phyloP scores from a whole-genome alignment of 2,888 invertebrate genomes.

The Dendrolimus pini region DNA sequence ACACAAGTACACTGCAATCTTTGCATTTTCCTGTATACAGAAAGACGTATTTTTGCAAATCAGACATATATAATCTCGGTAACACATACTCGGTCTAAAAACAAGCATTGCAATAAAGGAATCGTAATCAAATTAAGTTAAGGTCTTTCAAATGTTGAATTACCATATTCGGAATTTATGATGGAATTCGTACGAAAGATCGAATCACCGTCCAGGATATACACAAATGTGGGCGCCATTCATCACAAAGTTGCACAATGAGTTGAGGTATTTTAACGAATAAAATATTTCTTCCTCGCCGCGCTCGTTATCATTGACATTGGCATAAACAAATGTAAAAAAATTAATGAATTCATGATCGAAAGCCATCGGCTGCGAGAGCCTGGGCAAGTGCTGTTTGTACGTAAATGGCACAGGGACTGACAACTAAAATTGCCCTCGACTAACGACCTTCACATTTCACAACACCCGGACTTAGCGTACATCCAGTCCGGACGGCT shows the following conservation, averaged over 20 bases:
- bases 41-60: no score
- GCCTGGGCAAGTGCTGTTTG: constrained; percentile 19
- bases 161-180: background rate
- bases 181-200: background rate
- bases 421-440: constrained; percentile 57
- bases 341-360: background rate
- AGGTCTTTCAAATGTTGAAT: background rate
- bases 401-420: constrained; percentile 68
- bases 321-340: background rate
- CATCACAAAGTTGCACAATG: no score
- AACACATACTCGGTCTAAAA: no score
- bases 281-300: no score
- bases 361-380: constrained; percentile 14
- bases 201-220: background rate
- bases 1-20: no score
- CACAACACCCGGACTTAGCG: constrained; percentile 71
- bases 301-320: no score
- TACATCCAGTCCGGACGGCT: constrained; percentile 51
- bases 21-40: no score
- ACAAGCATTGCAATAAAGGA: no score
- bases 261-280: no score
- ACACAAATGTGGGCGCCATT: background rate
- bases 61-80: no score
- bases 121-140: background rate
- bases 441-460: constrained; percentile 71